Evolutionary conservation across 1,140 invertebrate genomes (phyloP), one percentile per base, ranked within the genome.

Genomic region (Aplysia californica): DNA sequence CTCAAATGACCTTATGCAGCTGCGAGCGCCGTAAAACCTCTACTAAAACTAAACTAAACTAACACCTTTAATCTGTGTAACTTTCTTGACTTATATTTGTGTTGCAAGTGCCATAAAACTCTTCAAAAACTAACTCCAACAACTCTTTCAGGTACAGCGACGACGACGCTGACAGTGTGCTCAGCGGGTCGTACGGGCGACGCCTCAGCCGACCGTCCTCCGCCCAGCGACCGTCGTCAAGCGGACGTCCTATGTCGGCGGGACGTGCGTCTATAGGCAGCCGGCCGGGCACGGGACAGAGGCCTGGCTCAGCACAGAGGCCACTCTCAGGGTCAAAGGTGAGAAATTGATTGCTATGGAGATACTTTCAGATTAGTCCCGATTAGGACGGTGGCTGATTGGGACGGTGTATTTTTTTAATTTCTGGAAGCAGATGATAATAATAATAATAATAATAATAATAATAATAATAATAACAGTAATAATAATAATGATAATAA

Each of bases 111-210:
- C n/a, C n/a, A n/a, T n/a, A n/a, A n/a, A n/a, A n/a, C n/a, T n/a
- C n/a, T n/a, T n/a, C n/a, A n/a, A n/a, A n/a, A n/a, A n/a, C n/a
- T n/a, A n/a, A n/a, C n/a, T n/a, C n/a, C n/a, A n/a, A n/a, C n/a
- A n/a, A n/a, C n/a, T n/a, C n/a, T n/a, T n/a, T n/a, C 50, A 71
- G 69, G 33, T 21, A 71, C 29, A 5, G 20, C 35, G 44, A 71
- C 35, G 44, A 71, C 41, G 69, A 71, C 31, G 50, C 55, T 55
- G 69, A 71, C 39, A 55, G 41, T 58, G 41, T 29, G 10, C 23
- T n/a, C 31, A 39, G 23, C 58, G 29, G 21, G 4, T 50, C 39
- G 35, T 58, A n/a, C 58, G 69, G 69, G 31, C 36, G 29, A 36
- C 23, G 23, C 29, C 58, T 61, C 10, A 26, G 58, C 10, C 18